Evolutionary conservation across 2,888 invertebrate genomes (phyloP).

Genomic region (Trissolcus brochymenae): DNA sequence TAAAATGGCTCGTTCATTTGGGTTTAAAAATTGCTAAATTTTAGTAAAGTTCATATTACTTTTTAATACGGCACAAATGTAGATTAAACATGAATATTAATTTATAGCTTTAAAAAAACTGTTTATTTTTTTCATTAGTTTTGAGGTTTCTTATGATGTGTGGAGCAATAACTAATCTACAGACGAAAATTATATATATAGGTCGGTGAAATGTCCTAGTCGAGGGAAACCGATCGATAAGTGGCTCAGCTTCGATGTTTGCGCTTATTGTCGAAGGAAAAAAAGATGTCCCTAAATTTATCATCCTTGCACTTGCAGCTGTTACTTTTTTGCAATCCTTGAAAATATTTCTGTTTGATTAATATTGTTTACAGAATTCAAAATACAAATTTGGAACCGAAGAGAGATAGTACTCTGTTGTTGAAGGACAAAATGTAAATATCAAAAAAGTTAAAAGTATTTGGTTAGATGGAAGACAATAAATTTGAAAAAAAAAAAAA

Average conservation of each 20-base stretch:
- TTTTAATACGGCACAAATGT: too few relatives aligned
- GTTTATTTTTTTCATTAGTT: neutral
- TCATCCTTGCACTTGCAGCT: slow-evolving; percentile 66
- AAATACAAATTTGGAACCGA: neutral
- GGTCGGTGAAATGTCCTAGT: slow-evolving; percentile 50
- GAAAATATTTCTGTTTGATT: neutral
- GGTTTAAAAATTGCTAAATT: too few relatives aligned
- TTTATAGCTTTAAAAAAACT: neutral
- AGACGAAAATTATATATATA: slow-evolving; percentile 46
- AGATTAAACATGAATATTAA: neutral
- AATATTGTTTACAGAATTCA: neutral
- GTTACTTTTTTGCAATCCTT: slow-evolving; percentile 65
- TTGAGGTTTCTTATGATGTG: neutral
- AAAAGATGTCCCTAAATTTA: slow-evolving; percentile 67
- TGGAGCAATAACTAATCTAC: neutral
- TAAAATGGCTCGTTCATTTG: neutral
- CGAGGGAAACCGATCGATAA: slow-evolving; percentile 51
- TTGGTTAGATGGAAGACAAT: too few relatives aligned
- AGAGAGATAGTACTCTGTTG: too few relatives aligned
- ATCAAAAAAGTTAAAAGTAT: too few relatives aligned
- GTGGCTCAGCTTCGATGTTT: slow-evolving; percentile 47
- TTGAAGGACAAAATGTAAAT: too few relatives aligned
- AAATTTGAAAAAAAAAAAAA: too few relatives aligned
- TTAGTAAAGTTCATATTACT: too few relatives aligned
- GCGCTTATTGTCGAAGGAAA: slow-evolving; percentile 43